Evolutionary conservation across 1,140 invertebrate genomes (phyloP).

Genomic region (Carposina sasakii): DNA sequence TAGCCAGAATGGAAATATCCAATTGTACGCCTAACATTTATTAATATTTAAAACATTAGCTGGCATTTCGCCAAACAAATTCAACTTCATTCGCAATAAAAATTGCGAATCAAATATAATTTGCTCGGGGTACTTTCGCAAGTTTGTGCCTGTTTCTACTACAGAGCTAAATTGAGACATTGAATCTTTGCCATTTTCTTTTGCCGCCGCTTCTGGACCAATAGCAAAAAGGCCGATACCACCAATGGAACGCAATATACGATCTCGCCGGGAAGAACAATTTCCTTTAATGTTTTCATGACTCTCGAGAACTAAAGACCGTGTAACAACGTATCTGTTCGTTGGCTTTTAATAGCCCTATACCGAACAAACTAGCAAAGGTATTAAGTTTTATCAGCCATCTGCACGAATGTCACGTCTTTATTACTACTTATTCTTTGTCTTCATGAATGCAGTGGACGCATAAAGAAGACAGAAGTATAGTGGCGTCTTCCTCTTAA

Average conservation of each 20-base stretch:
- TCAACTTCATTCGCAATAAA: constrained; percentile 29
- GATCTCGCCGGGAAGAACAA: constrained; percentile 42
- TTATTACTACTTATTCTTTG: constrained; percentile 70
- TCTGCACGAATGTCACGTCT: constrained; percentile 69
- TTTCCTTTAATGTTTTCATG: constrained; percentile 67
- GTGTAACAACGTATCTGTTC: constrained; percentile 64
- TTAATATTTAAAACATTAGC: too few relatives aligned
- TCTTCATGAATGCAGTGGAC: constrained; percentile 53
- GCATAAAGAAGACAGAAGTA: too few relatives aligned
- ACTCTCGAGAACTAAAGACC: constrained; percentile 62
- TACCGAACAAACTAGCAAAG: constrained; percentile 55
- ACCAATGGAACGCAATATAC: constrained; percentile 56
- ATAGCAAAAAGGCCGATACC: constrained; percentile 56
- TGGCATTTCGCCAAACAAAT: constrained; percentile 29
- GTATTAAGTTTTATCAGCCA: constrained; percentile 69
- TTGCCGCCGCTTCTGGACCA: constrained; percentile 54
- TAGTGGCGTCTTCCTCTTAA: constrained; percentile 34
- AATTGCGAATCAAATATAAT: too few relatives aligned
- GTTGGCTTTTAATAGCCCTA: constrained; percentile 61
- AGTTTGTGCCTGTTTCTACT: constrained; percentile 33
- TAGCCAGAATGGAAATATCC: too few relatives aligned
- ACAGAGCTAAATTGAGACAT: constrained; percentile 59
- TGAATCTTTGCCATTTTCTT: constrained; percentile 62
- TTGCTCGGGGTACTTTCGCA: too few relatives aligned
- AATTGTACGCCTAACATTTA: too few relatives aligned